These are phyloP conservation scores for Microctonus brassicae DNA, from an alignment of 2,888 invertebrate genomes.

Conservation along the genomic window DNA sequence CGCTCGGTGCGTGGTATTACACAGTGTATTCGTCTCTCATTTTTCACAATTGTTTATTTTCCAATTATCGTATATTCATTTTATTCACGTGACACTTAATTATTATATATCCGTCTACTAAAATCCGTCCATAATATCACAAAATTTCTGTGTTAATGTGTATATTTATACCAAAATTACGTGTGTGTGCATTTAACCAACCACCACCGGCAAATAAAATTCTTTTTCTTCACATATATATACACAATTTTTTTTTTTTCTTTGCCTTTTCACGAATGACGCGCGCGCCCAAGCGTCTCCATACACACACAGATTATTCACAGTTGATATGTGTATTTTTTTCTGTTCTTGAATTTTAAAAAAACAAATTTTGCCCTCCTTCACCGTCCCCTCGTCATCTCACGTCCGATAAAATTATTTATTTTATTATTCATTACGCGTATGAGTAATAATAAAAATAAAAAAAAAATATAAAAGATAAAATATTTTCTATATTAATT, in stretches of 20 bases:
- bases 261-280: neutral
- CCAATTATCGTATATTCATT: neutral
- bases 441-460: neutral
- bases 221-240: neutral
- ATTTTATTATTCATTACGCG: neutral
- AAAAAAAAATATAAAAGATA: no score
- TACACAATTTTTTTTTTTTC: no score
- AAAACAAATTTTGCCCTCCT: neutral
- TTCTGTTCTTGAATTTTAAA: neutral
- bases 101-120: slow-evolving; percentile 42
- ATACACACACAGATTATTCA: neutral
- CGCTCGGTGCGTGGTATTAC: slow-evolving; percentile 64
- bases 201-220: neutral
- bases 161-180: neutral
- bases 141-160: neutral
- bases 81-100: neutral
- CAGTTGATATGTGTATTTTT: no score
- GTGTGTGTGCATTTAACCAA: neutral
- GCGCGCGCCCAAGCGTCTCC: neutral
- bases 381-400: neutral
- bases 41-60: slow-evolving; percentile 40
- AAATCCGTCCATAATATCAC: slow-evolving; percentile 46
- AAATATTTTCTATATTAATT: no score
- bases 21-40: slow-evolving; percentile 32
- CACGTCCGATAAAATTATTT: neutral